These are phyloP conservation scores for Dicyrtoma fusca DNA, from an alignment of 2,888 invertebrate genomes.

Conservation along the genomic window DNA sequence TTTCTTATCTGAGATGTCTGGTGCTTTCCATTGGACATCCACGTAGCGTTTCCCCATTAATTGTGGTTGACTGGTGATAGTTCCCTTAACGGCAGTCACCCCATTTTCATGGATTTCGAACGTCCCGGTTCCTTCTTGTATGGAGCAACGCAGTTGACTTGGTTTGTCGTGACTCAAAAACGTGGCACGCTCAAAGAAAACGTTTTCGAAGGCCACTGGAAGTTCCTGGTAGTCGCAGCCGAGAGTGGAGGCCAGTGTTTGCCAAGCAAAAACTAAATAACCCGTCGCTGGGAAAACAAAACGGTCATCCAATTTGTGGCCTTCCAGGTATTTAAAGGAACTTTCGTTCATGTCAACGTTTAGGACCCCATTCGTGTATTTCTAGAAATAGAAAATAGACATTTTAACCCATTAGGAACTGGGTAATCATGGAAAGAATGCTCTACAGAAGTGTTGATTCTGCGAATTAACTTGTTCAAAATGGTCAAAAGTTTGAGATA, in stretches of 20 bases:
- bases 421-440: too few species aligned
- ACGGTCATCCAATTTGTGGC: slow-evolving; percentile 66
- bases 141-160: slow-evolving; percentile 72
- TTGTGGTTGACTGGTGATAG: slow-evolving; percentile 61
- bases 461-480: too few species aligned
- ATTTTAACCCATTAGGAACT: too few species aligned
- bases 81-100: slow-evolving; percentile 77
- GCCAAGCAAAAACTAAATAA: slow-evolving; percentile 80
- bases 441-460: too few species aligned
- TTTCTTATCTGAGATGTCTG: neutral
- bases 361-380: neutral
- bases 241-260: slow-evolving; percentile 76
- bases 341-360: slow-evolving; percentile 17
- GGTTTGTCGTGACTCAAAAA: slow-evolving; percentile 80
- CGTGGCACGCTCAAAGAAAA: slow-evolving; percentile 89
- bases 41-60: too few species aligned
- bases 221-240: slow-evolving; percentile 74
- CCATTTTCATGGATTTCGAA: slow-evolving; percentile 90
- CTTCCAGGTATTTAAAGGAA: slow-evolving; percentile 68
- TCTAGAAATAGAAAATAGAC: neutral
- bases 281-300: slow-evolving; percentile 82
- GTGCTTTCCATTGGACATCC: slow-evolving; percentile 6
- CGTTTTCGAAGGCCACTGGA: slow-evolving; percentile 83
- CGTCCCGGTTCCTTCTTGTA: slow-evolving; percentile 68
- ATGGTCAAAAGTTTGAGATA: too few species aligned